Base-by-base conservation (phyloP, 2,113 vertebrate species). In the Thryonomys swinderianus region DNA sequence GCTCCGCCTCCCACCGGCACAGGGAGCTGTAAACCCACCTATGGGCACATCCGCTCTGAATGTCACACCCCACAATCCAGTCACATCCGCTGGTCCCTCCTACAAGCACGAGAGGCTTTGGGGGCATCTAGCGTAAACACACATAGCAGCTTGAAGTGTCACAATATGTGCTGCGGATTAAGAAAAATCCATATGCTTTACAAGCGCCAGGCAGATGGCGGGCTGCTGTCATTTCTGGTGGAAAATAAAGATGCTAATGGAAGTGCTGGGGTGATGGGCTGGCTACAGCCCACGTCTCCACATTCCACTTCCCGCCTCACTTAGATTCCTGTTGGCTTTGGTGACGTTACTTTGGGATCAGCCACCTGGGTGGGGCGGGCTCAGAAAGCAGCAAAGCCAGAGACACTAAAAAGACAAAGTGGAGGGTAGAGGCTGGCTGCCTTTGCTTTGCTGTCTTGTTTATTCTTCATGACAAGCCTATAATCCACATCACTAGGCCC, bases 151-250 rank as follows among this genome's bases (percentile, higher is more conserved):
- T 88, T 53, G 27, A n/a, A 71, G 48, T 80, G 61, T 69, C 87
- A 64, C 85, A 74, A 59, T 81, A n/a, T 53, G 57, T 13, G 14
- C 4, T 73, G 40, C 51, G 82, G 78, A 79, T 91, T 93, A 86
- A 86, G 66, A 89, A 30, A 32, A 80, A 85, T 30, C 84, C 51
- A 0, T 94, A 53, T 86, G 96, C 84, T 88, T 92, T 42, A 64
- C 71, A 78, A 85, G 76, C 62, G 80, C 45, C 81, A 66, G 32
- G 27, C 89, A 96, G 92, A 90, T 69, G 87, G 83, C 20, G n/a
- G 74, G 25, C 81, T 81, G 42, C 40, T 30, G 53, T 89, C 61
- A 40, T 42, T 88, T 74, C 30, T 71, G 79, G 48, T 59, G 45
- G 90, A 71, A 93, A 91, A 91, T 78, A 85, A 76, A 69, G 69